Evolutionary conservation across 2,888 invertebrate species (phyloP).

Genomic region (Gari tellinella): DNA sequence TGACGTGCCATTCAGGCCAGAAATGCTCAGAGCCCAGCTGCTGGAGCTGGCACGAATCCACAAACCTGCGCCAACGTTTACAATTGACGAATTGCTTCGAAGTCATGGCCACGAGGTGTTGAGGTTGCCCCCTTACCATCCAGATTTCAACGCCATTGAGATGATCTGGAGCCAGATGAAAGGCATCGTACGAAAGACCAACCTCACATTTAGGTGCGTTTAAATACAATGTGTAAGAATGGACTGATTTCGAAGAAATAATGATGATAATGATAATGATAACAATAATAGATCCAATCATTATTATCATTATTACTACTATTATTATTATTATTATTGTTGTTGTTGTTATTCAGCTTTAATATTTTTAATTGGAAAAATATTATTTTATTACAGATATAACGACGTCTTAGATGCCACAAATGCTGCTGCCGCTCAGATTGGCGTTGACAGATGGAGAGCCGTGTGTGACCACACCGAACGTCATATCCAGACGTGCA

Average conservation of each 20-base stretch:
- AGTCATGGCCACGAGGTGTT: slow-evolving; percentile 22
- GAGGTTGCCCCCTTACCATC: slow-evolving; percentile 24
- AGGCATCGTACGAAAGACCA: neutral
- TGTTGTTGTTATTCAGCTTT: no score
- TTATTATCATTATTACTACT: neutral
- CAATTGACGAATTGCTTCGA: slow-evolving; percentile 11
- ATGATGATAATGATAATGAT: neutral
- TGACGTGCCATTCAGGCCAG: neutral
- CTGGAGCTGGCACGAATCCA: slow-evolving; percentile 1
- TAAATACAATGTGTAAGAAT: neutral
- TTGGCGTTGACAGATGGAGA: no score
- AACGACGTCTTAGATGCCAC: no score
- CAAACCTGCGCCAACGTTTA: slow-evolving; percentile 17
- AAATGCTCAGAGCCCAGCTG: slow-evolving; percentile 14
- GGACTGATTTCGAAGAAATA: slow-evolving; percentile 1
- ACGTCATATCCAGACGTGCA: no score
- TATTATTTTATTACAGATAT: no score
- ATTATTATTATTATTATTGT: no score
- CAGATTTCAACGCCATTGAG: slow-evolving; percentile 26
- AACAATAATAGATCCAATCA: neutral
- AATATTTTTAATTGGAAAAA: no score
- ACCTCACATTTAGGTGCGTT: neutral
- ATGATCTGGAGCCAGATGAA: slow-evolving; percentile 27
- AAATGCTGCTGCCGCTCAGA: no score
- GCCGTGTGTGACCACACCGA: no score